Conservation (phyloP, 2,797 vertebrate species). For the Acanthurus lineatus region DNA sequence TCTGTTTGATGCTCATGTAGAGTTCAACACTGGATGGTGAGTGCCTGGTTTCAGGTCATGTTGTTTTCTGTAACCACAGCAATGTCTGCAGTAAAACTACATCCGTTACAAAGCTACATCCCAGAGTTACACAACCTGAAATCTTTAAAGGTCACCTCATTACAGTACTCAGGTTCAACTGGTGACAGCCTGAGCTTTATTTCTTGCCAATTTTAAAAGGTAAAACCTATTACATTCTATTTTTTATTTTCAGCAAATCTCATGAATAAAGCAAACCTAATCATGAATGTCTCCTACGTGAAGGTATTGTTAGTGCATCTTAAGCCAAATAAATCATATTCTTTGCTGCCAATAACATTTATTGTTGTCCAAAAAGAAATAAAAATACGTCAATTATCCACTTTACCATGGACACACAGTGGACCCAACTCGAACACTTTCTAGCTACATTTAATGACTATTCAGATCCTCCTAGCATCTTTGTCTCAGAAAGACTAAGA, state of each 20-base stretch:
- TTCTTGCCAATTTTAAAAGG: not conserved
- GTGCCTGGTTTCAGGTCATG: slow-evolving; percentile 41
- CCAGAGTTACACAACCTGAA: not conserved
- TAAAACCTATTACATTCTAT: not conserved
- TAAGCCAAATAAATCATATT: too few species aligned
- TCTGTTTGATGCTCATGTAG: slow-evolving; percentile 96
- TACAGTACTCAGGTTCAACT: not conserved
- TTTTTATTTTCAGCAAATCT: not conserved
- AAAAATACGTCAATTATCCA: too few species aligned
- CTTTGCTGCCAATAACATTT: too few species aligned
- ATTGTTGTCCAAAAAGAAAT: too few species aligned
- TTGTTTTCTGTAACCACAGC: not conserved
- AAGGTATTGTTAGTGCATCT: too few species aligned
- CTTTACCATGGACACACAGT: too few species aligned
- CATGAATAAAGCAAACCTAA: not conserved
- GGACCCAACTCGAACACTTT: too few species aligned
- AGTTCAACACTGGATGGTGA: slow-evolving; percentile 95
- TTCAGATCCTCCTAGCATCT: too few species aligned
- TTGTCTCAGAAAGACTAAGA: too few species aligned
- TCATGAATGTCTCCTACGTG: too few species aligned
- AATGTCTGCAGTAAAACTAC: not conserved
- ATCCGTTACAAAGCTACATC: not conserved
- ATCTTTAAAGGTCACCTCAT: not conserved
- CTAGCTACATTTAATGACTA: too few species aligned
- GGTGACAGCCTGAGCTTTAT: not conserved